Base-by-base conservation (phyloP, 1,140 invertebrate species). In the Nasonia longicornis region DNA sequence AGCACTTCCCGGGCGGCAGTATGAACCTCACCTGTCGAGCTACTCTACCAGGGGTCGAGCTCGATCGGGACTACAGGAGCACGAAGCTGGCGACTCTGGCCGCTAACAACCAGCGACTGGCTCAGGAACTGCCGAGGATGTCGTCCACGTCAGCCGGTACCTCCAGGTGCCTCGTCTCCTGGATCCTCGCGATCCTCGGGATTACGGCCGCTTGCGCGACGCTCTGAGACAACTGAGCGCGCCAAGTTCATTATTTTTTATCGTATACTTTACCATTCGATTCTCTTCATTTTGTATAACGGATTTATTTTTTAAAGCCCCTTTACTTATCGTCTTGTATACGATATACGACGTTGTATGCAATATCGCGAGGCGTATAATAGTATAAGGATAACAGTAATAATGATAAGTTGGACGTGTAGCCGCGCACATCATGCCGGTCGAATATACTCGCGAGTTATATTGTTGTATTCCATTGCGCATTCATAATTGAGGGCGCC, bases 21-120 rank as follows among this genome's bases (percentile, higher is more conserved):
- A 77, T 90, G 48, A 83, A 80, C 26, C 78, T 91, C 72, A 84
- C 79, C n/a, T 91, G 90, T 73, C 86, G 86, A 73, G 88, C 90
- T 10, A 84, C 67, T 26, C 76, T 90, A 66, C 88, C 89, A 26
- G 88, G 84, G 35, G 85, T 90, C 35, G 77, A 84, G 10, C 82
- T 84, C 0, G 72, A 71, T 1, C 81, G 75, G 29, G 14, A 83
- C 2, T 79, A 86, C 38, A 83, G 83, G 48, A 86, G 67, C 20
- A 86, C 85, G 45, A 85, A 82, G 22, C 84, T 85, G 8, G 86
- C 87, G 2, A 88, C 89, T 0, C 83, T 91, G 1, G 88, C 88
- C 20, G 87, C 87, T 52, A 90, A 86, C 77, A 90, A 89, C 58
- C 86, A 90, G 73, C 86, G 86, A 83, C 86, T 90, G 20, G 88